Percentiles rank a stretch among this genome's conserved stretches.
Evolutionary conservation across 2,113 vertebrate genomes (phyloP).

Genomic region (Macrotus californicus): DNA sequence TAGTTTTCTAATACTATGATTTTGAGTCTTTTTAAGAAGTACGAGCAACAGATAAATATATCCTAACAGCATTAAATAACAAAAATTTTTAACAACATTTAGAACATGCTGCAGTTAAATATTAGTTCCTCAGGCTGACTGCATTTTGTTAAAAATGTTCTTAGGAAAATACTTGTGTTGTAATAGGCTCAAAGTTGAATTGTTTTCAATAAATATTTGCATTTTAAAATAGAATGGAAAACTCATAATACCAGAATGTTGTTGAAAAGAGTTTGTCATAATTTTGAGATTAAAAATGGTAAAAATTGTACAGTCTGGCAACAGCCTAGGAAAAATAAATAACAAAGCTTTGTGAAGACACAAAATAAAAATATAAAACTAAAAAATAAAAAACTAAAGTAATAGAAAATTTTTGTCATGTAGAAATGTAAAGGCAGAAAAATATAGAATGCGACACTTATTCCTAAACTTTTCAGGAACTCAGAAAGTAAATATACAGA

Average conservation of each 20-base stretch:
- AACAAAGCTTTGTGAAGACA: not conserved
- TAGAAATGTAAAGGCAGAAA: not conserved
- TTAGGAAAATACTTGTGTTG: not conserved
- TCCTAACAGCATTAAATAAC: not conserved
- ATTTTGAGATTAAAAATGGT: not conserved
- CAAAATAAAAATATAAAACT: not conserved
- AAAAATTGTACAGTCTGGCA: not conserved
- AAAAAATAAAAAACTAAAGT: not conserved
- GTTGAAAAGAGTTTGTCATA: not conserved
- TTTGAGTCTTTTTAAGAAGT: not conserved
- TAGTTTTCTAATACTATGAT: not conserved
- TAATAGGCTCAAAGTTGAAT: not conserved
- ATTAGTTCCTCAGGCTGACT: not conserved
- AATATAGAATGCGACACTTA: not conserved
- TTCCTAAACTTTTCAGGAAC: not conserved
- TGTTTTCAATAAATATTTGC: not conserved
- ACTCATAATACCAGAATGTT: not conserved
- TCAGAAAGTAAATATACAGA: not conserved
- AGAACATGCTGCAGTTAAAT: not conserved
- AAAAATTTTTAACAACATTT: not conserved
- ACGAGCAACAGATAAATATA: not conserved
- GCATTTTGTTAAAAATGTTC: not conserved
- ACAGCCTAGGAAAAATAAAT: not conserved
- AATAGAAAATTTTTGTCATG: not conserved
- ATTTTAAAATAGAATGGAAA: not conserved